Percentiles rank a stretch among this genome's conserved stretches.
phyloP scores from a whole-genome alignment of 2,888 invertebrate genomes.

The Heliothis peltigera region DNA sequence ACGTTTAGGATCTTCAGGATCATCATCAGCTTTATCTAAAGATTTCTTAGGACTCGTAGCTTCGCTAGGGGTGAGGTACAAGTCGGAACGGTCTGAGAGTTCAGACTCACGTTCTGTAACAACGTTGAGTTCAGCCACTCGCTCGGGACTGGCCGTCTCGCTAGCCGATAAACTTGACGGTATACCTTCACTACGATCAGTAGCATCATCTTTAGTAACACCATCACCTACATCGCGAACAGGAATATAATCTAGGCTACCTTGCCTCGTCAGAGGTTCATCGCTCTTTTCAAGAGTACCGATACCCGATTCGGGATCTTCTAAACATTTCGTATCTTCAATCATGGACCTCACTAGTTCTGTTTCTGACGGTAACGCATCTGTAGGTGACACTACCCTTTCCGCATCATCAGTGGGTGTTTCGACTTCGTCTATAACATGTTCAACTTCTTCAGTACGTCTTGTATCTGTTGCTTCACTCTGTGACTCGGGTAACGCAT shows the following conservation, averaged over 20 bases:
- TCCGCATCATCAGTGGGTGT: slow-evolving; percentile 33
- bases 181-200: slow-evolving; percentile 86
- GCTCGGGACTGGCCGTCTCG: slow-evolving; percentile 86
- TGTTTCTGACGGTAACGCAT: slow-evolving; percentile 30
- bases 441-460: slow-evolving; percentile 71
- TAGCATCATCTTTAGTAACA: slow-evolving; percentile 81
- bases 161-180: slow-evolving; percentile 87
- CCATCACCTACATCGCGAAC: slow-evolving; percentile 86
- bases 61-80: slow-evolving; percentile 92
- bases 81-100: slow-evolving; percentile 92
- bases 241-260: slow-evolving; percentile 87
- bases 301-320: slow-evolving; percentile 84
- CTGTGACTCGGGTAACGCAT: background rate
- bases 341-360: slow-evolving; percentile 79
- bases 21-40: slow-evolving; percentile 82
- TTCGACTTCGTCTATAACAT: slow-evolving; percentile 74
- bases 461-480: slow-evolving; percentile 15
- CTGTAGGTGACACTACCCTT: slow-evolving; percentile 33
- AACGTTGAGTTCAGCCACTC: slow-evolving; percentile 80
- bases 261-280: slow-evolving; percentile 81
- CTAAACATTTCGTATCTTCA: slow-evolving; percentile 77
- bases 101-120: slow-evolving; percentile 90
- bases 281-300: slow-evolving; percentile 80
- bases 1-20: slow-evolving; percentile 76
- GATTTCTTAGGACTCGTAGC: slow-evolving; percentile 87